phyloP scores from a whole-genome alignment of 1,140 invertebrate species.

The Telenomus remus region DNA sequence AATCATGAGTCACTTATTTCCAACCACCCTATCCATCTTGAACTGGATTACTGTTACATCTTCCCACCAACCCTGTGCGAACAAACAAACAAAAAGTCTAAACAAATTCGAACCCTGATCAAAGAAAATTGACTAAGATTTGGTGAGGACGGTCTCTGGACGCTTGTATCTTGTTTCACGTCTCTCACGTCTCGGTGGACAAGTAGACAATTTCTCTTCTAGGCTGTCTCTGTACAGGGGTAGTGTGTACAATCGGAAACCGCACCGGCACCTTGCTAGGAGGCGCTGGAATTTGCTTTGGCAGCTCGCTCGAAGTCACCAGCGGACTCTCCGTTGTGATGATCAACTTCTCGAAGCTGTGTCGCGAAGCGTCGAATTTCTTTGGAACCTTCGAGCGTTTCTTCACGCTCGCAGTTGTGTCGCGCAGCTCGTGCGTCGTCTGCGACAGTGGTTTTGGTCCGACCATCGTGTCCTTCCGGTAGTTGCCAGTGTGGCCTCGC shows the following conservation, averaged over 20 bases:
- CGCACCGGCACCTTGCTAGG: constrained; percentile 62
- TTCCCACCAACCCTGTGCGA: too few relatives aligned
- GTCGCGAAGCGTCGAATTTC: constrained; percentile 34
- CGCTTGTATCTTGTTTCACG: not conserved
- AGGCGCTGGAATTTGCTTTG: constrained; percentile 73
- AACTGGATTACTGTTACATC: too few relatives aligned
- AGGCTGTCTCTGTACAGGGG: constrained; percentile 65
- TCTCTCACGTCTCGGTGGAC: constrained; percentile 59
- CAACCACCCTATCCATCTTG: too few relatives aligned
- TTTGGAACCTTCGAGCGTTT: constrained; percentile 43
- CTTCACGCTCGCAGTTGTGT: constrained; percentile 24
- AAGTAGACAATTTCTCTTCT: constrained; percentile 63
- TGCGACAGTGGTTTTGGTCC: constrained; percentile 41
- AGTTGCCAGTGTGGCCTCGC: constrained; percentile 62
- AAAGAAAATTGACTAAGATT: too few relatives aligned
- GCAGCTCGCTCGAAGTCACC: constrained; percentile 72
- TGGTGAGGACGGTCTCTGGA: too few relatives aligned
- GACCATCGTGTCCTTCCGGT: constrained; percentile 52
- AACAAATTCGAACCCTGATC: too few relatives aligned
- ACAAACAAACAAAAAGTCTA: too few relatives aligned
- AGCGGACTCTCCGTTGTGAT: constrained; percentile 65
- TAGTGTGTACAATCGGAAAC: constrained; percentile 62
- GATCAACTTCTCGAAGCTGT: constrained; percentile 6
- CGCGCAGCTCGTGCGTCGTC: constrained; percentile 29
- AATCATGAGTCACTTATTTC: too few relatives aligned